Evolutionary conservation across 2,888 invertebrate genomes (phyloP).

Genomic region (Plebejus argus): DNA sequence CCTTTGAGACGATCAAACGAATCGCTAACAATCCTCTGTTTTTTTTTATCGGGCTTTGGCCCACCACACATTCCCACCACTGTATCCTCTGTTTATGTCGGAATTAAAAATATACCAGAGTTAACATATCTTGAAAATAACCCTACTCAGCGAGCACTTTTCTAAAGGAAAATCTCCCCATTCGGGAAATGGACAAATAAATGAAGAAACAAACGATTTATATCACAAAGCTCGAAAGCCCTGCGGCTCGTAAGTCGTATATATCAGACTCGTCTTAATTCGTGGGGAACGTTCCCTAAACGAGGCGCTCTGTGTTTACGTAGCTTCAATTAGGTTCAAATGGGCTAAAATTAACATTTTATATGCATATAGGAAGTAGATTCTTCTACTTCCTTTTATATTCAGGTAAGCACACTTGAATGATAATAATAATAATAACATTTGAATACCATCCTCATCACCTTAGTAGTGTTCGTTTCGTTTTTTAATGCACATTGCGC

Average conservation of each 20-base stretch:
- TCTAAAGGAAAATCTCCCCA: constrained; percentile 71
- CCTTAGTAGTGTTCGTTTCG: too few relatives aligned
- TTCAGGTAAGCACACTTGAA: too few relatives aligned
- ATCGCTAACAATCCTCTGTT: too few relatives aligned
- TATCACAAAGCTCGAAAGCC: constrained; percentile 58
- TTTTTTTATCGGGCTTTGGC: too few relatives aligned
- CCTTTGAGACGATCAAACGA: too few relatives aligned
- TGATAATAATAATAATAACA: too few relatives aligned
- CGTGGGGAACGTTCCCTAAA: constrained; percentile 43
- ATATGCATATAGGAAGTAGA: background rate
- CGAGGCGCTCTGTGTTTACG: constrained; percentile 60
- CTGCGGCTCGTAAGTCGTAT: constrained; percentile 49
- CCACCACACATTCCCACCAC: too few relatives aligned
- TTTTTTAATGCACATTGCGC: too few relatives aligned
- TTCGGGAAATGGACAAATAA: constrained; percentile 70
- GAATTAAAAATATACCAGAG: background rate
- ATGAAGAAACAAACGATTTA: constrained; percentile 66
- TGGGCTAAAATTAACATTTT: background rate
- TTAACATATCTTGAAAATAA: background rate
- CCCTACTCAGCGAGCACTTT: constrained; percentile 38
- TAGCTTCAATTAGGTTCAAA: constrained; percentile 54
- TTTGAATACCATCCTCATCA: too few relatives aligned
- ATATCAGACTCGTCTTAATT: constrained; percentile 40
- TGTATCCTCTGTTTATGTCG: too few relatives aligned
- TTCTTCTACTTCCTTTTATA: too few relatives aligned